Evolutionary conservation across 2,113 vertebrate genomes (phyloP).

Genomic region (Stictonetta naevosa): DNA sequence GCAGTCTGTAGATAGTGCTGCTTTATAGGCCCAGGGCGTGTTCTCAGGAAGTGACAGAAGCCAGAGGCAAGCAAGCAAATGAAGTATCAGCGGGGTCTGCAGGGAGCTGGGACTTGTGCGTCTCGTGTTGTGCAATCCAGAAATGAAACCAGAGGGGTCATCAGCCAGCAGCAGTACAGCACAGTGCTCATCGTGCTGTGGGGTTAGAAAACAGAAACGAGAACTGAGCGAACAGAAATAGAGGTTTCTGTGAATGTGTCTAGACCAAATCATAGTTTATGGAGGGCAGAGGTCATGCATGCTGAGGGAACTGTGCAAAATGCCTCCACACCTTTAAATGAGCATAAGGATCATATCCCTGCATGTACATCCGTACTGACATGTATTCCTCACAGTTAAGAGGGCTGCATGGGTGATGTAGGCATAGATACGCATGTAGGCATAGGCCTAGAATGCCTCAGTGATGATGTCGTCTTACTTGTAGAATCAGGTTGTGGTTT

Average conservation of each 20-base stretch:
- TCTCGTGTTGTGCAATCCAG: background rate
- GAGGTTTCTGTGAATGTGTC: background rate
- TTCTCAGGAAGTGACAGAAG: background rate
- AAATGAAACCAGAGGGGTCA: background rate
- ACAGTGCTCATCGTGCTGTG: accelerated
- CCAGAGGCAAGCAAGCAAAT: background rate
- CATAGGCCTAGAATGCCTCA: background rate
- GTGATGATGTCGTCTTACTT: too few relatives aligned
- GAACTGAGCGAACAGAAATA: background rate
- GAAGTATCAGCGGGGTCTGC: background rate
- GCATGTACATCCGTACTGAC: too few relatives aligned
- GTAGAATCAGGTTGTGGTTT: background rate
- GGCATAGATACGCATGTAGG: background rate
- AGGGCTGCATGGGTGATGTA: background rate
- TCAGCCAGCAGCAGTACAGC: background rate
- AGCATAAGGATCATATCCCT: background rate
- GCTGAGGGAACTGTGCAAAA: background rate
- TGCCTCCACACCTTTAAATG: background rate
- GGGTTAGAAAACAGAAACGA: background rate
- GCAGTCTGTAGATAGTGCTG: background rate
- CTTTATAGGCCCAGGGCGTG: background rate
- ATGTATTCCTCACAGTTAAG: background rate
- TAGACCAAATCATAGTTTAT: background rate
- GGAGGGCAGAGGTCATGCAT: background rate
- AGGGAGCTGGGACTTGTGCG: background rate